These are phyloP conservation scores for Pangasius sanitwongsei DNA, from an alignment of 2,797 vertebrate species.

Conservation along the genomic window DNA sequence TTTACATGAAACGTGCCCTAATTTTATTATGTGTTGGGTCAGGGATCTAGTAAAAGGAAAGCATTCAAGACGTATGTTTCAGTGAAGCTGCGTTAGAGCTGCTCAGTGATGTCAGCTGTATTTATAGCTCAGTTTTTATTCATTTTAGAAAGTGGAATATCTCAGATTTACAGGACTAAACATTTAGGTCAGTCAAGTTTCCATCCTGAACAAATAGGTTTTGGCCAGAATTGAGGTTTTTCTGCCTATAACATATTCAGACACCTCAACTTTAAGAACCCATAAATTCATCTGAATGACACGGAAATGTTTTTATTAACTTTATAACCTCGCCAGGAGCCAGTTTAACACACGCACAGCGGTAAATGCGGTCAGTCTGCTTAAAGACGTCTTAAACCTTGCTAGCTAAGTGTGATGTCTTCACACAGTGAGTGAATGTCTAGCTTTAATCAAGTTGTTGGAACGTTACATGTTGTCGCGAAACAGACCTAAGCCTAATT, in stretches of 20 bases:
- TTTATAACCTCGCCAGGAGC: too few species aligned
- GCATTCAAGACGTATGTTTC: not conserved
- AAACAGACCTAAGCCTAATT: not conserved
- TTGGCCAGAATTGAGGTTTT: not conserved
- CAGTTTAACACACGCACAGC: too few species aligned
- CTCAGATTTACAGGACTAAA: too few species aligned
- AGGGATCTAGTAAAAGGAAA: not conserved
- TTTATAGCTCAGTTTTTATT: not conserved
- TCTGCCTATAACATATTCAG: not conserved
- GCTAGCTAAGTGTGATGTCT: too few species aligned
- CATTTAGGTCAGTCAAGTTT: not conserved
- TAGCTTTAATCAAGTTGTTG: not conserved
- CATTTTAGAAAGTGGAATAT: not conserved
- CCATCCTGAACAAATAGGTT: not conserved
- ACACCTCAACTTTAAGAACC: not conserved
- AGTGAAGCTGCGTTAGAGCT: too few species aligned
- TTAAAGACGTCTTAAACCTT: too few species aligned
- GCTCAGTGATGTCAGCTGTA: not conserved
- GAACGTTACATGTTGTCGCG: not conserved
- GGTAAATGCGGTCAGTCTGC: too few species aligned
- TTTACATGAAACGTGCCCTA: too few species aligned
- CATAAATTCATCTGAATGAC: not conserved
- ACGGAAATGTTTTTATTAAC: not conserved
- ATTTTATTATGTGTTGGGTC: too few species aligned
- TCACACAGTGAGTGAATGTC: too few species aligned